A percentile compares a stretch with the other conserved stretches of the same genome.
phyloP scores from a whole-genome alignment of 2,888 invertebrate species.

The Limnephilus auricula region DNA sequence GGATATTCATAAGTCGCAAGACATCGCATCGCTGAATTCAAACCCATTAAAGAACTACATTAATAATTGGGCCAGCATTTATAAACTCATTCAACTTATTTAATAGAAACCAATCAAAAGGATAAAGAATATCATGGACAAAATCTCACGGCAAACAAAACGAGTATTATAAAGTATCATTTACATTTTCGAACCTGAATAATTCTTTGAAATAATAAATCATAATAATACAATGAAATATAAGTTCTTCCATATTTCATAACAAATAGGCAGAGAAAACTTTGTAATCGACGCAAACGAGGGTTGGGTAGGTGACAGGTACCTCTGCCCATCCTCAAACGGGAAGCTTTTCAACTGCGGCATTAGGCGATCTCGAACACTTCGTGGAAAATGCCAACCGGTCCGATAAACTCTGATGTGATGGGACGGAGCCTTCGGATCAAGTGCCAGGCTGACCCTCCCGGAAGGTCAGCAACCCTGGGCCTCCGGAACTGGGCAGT shows the following conservation, averaged over 20 bases:
- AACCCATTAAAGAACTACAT: not conserved
- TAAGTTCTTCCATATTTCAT: not conserved
- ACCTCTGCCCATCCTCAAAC: not conserved
- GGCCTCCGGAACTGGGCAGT: conserved; percentile 31
- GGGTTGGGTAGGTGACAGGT: not conserved
- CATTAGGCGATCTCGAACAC: not conserved
- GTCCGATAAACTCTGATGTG: not conserved
- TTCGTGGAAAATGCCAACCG: not conserved
- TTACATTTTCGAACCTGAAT: not conserved
- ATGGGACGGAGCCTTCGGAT: not conserved
- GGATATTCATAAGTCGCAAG: not conserved
- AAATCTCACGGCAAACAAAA: not conserved
- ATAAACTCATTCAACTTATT: not conserved
- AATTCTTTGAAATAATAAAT: not conserved
- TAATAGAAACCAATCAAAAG: not conserved
- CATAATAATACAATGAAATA: conserved; percentile 2
- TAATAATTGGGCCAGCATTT: not conserved
- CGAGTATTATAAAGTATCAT: not conserved
- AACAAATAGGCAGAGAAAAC: not conserved
- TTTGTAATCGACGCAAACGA: conserved; percentile 2
- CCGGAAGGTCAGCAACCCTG: conserved; percentile 38
- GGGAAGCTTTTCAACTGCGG: not conserved
- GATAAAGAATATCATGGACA: not conserved
- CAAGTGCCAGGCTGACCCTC: conserved; percentile 24
- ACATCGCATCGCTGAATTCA: not conserved